Base-by-base conservation (phyloP, 2,113 vertebrate species). In the Setophaga coronata region DNA sequence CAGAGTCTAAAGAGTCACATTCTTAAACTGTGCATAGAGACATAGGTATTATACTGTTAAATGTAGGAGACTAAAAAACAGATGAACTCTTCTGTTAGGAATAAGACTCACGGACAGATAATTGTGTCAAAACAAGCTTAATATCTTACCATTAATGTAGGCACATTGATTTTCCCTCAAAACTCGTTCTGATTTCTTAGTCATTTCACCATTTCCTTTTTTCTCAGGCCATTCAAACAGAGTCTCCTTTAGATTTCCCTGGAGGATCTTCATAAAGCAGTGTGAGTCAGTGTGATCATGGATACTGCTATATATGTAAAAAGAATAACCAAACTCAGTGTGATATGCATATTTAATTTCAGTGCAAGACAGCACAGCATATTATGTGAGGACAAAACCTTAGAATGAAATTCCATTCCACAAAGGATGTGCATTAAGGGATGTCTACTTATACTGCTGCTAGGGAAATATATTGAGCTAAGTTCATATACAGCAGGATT, bases 221-320 rank as follows among this genome's bases (percentile, higher is more conserved):
- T 93, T 89, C 33, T 98, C 98, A 16, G 99, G 99, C 99, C 99
- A 99, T 15, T 98, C 97, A 88, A 99, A 99, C 43, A 99, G 96
- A 0, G 99, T 99, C 96, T 99, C 99, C 95, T 99, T 99, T 67
- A 99, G 98, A 92, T 99, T 99, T 57, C 99, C 99, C 94, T 99
- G 99, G 18, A 99, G 98, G 72, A 99, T 97, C 98, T 99, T 99
- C 98, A 99, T 97, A 97, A 99, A 99, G 97, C 99, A 99, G 97
- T 99, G 99, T 48, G 99, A 99, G 96, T 99, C 97, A 67, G 99
- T 98, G 97, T 99, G 99, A 96, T 99, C 99, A 71, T 99, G 99
- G 98, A 99, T 99, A 91, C 99, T 99, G 97, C 99, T 99, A 97
- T 97, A 98, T 94, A 74, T 28, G 90, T 60, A 85, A 87, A 97